Base-by-base conservation (phyloP, 2,113 vertebrate species). In the Isurus oxyrinchus region DNA sequence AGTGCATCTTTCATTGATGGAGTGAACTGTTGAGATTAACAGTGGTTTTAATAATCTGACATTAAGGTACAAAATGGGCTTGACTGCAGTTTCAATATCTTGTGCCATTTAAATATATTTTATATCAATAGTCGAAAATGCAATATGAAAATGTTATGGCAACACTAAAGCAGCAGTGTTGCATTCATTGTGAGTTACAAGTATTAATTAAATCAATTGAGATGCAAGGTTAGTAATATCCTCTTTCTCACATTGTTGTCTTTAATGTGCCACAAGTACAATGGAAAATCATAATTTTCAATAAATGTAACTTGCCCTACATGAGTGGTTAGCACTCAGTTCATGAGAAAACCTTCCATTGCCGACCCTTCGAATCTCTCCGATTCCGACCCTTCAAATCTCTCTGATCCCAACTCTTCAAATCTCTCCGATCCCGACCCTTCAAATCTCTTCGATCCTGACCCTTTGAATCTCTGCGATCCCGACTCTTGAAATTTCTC, bases 151-250 rank as follows among this genome's bases (percentile, higher is more conserved):
- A 13, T 14, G 63, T 66, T 44, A 44, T 27, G 59, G 49, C 59
- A n/a, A 94, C 61, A 95, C 49, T 95, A 69, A 19, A 95, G 94
- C 10, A 66, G 63, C 94, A 76, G 72, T 76, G 72, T 76, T 76
- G 10, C 27, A 84, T 44, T 23, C 81, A 49, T 66, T 49, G 40
- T 49, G 21, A 53, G 63, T 55, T 69, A 23, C 21, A 67, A 69
- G 23, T 44, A 23, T 66, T 5, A 25, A 40, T 67, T 49, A 44
- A 95, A 44, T 66, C 49, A 66, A 23, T 55, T 55, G 5, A 8
- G 49, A 27, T 94, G 59, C 16, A 21, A 21, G 25, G 31, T 5
- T 94, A n/a, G 19, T 94, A 66, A 94, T 40, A 35, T 94, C 2
- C 35, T 8, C 44, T 90, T 90, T 53, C 2, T 25, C 6, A 55